These are phyloP conservation scores for Poecilobothrus nobilitatus DNA, from an alignment of 2,888 invertebrate genomes.

Conservation along the genomic window DNA sequence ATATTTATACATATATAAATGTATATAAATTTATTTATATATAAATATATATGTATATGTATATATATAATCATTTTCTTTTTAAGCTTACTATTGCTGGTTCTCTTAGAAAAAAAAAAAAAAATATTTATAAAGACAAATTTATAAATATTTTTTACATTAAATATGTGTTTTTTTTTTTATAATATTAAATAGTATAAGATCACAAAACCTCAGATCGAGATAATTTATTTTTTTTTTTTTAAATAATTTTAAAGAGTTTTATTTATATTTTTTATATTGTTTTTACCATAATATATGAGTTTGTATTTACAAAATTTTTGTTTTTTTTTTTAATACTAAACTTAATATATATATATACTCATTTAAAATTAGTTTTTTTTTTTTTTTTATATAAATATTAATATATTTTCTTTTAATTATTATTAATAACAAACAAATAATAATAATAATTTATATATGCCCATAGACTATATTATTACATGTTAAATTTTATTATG, in stretches of 20 bases:
- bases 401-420: neutral
- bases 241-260: constrained; percentile 8
- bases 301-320: constrained; percentile 17
- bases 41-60: too few relatives aligned
- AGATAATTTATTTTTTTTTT: constrained; percentile 9
- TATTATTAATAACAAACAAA: neutral
- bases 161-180: too few relatives aligned
- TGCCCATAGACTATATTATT: neutral
- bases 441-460: neutral
- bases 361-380: neutral
- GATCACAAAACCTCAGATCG: constrained; percentile 30
- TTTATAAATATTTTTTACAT: too few relatives aligned
- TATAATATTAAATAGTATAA: constrained; percentile 24
- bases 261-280: too few relatives aligned
- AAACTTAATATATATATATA: neutral
- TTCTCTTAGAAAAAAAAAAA: too few relatives aligned
- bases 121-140: too few relatives aligned
- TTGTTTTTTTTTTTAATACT: neutral
- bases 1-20: too few relatives aligned
- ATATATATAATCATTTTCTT: too few relatives aligned
- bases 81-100: too few relatives aligned
- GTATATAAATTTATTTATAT: too few relatives aligned
- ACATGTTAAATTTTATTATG: neutral
- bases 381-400: neutral
- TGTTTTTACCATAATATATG: constrained; percentile 2